Base-by-base conservation (phyloP, 1,140 invertebrate genomes). In the Chironomus striatipennis region DNA sequence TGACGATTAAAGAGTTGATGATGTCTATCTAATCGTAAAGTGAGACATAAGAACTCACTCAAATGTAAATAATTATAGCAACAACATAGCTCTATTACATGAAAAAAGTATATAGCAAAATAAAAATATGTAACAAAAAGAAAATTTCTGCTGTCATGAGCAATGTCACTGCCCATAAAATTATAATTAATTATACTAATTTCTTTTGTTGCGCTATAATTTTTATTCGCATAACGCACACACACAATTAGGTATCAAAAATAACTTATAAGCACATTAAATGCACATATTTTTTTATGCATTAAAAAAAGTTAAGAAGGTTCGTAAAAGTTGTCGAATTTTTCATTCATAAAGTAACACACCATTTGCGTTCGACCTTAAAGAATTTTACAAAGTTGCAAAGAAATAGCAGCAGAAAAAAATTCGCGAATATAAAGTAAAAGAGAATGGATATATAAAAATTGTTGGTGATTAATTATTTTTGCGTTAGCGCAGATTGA, bases 1-100 rank as follows among this genome's bases (percentile, higher is more conserved):
- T 57, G 12, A 57, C 47, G 12, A 57, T 57, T n/a, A 57, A n/a
- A 5, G n/a, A 1, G 43, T 10, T 47, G 43, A 47, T 15, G 8
- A 47, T 57, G 47, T 57, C 47, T 57, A n/a, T 57, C 47, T 57
- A 57, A 57, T 57, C 47, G n/a, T n/a, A 57, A 57, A 57, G 47
- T 57, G 12, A 57, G 47, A 57, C 12, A n/a, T n/a, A 57, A 57
- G 47, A 57, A 57, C 4, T 57, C 47, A 57, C 47, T 57, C 10
- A 57, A 57, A n/a, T 57, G 47, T 57, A 57, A 57, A 57, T 57
- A 57, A 57, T 57, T 57, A 57, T n/a, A 57, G n/a, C 8, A 57
- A 57, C 47, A 57, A 15, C 47, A 57, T 12, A 57, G 24, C 24
- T 34, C 24, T n/a, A 57, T 57, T 57, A 57, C 12, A 57, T 57